Evolutionary conservation across 2,113 vertebrate genomes (phyloP).

Genomic region (Tautogolabrus adspersus): DNA sequence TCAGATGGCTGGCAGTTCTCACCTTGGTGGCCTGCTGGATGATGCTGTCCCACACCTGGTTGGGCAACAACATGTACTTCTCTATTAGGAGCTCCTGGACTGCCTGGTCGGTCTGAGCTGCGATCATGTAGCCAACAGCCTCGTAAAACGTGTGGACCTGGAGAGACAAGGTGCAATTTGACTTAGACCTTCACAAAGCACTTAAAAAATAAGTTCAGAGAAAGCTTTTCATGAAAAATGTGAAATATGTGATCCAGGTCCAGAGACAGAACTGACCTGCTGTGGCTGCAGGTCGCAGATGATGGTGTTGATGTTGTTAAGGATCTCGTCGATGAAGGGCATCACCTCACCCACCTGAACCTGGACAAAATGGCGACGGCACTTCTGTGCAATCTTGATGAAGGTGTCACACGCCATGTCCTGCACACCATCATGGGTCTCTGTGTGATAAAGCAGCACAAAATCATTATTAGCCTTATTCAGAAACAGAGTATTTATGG

Average conservation of each 20-base stretch:
- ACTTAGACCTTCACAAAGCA: not conserved
- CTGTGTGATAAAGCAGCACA: conserved; percentile 68
- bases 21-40: conserved; percentile 98
- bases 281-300: conserved; percentile 98
- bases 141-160: conserved; percentile 97
- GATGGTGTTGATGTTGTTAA: conserved; percentile 98
- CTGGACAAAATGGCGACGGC: conserved; percentile 95
- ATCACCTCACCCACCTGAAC: conserved; percentile 98
- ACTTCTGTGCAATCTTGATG: conserved; percentile 98
- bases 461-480: not conserved
- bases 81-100: conserved; percentile 97
- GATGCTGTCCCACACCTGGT: conserved; percentile 98
- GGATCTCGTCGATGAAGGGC: conserved; percentile 97
- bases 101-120: conserved; percentile 93
- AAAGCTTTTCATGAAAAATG: not conserved
- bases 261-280: conserved; percentile 83
- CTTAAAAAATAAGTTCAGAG: too few species aligned
- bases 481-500: not conserved
- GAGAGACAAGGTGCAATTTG: not conserved
- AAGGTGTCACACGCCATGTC: conserved; percentile 99
- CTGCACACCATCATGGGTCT: conserved; percentile 96
- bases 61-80: conserved; percentile 96
- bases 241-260: not conserved
- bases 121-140: conserved; percentile 98
- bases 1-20: conserved; percentile 34